Percentiles rank a stretch among this genome's conserved stretches.
These are phyloP conservation scores for Pseudomyrmex dendroicus DNA, from an alignment of 1,140 invertebrate species.

Conservation along the genomic window DNA sequence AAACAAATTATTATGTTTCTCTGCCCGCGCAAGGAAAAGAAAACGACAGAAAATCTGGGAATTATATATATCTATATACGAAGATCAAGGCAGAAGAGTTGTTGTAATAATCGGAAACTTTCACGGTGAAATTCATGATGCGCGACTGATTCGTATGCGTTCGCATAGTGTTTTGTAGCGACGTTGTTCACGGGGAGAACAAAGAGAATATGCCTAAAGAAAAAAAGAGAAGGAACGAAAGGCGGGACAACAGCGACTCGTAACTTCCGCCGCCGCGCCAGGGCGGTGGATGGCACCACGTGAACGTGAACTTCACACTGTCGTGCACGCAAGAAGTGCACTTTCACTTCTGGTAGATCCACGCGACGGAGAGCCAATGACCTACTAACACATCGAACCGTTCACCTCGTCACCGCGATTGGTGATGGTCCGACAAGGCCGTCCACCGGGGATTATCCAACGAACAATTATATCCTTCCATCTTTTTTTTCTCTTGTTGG, in stretches of 20 bases:
- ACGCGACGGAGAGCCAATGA: slow-evolving; percentile 82
- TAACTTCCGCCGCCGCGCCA: slow-evolving; percentile 59
- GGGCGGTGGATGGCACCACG: slow-evolving; percentile 68
- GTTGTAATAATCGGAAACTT: slow-evolving; percentile 39
- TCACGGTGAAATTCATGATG: slow-evolving; percentile 31
- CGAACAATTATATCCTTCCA: slow-evolving; percentile 36
- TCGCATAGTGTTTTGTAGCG: slow-evolving; percentile 10
- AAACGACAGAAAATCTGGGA: background rate
- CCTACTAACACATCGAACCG: slow-evolving; percentile 82
- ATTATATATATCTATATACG: background rate
- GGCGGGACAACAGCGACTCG: slow-evolving; percentile 36
- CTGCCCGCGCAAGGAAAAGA: background rate
- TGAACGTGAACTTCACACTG: slow-evolving; percentile 84
- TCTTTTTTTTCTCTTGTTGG: slow-evolving; percentile 6
- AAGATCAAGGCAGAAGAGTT: slow-evolving; percentile 8
- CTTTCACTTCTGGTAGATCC: slow-evolving; percentile 81
- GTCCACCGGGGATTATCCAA: slow-evolving; percentile 62
- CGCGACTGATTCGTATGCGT: slow-evolving; percentile 21
- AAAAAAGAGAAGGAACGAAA: background rate
- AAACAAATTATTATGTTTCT: background rate
- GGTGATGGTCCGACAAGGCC: slow-evolving; percentile 68
- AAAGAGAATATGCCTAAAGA: background rate
- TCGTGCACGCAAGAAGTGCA: slow-evolving; percentile 77
- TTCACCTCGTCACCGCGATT: slow-evolving; percentile 49
- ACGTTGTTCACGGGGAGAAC: background rate